A percentile compares a stretch with the other conserved stretches of the same genome.
Conservation (phyloP, 2,888 invertebrate species). For the Andrena hattorfiana region DNA sequence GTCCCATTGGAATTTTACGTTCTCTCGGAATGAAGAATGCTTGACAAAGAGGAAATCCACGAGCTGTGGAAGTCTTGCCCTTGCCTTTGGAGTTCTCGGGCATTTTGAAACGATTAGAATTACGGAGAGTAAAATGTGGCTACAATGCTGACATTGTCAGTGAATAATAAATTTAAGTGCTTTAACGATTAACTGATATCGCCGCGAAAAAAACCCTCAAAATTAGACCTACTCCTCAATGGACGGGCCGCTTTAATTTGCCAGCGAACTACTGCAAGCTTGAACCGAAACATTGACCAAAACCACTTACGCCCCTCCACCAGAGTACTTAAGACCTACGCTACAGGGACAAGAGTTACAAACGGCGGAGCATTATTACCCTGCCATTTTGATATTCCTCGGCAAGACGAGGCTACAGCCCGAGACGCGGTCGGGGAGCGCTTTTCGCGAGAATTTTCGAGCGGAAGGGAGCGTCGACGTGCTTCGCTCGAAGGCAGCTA, state of each 20-base stretch:
- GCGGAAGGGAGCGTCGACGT: conserved; percentile 46
- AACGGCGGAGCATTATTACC: conserved; percentile 36
- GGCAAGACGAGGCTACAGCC: conserved; percentile 8
- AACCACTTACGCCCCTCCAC: background rate
- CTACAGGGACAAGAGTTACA: conserved; percentile 13
- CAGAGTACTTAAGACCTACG: background rate
- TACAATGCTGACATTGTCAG: too few relatives aligned
- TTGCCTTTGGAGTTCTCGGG: too few relatives aligned
- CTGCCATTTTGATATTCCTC: conserved; percentile 25
- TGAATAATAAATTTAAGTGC: too few relatives aligned
- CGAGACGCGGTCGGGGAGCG: conserved; percentile 5
- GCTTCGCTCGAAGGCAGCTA: conserved; percentile 47
- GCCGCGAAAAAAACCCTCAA: background rate
- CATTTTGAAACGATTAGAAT: too few relatives aligned
- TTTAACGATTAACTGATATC: too few relatives aligned
- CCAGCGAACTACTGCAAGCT: background rate
- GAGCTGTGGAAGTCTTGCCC: too few relatives aligned
- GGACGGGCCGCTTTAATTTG: background rate
- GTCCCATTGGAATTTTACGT: background rate
- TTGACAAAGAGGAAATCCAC: background rate
- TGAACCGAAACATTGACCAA: background rate
- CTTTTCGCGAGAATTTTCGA: conserved; percentile 53
- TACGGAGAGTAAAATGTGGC: too few relatives aligned
- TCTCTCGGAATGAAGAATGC: background rate
- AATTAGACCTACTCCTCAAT: background rate